A percentile compares a stretch with the other conserved stretches of the same genome.
Conservation (phyloP, 2,797 vertebrate species). For the Myripristis jacobus region DNA sequence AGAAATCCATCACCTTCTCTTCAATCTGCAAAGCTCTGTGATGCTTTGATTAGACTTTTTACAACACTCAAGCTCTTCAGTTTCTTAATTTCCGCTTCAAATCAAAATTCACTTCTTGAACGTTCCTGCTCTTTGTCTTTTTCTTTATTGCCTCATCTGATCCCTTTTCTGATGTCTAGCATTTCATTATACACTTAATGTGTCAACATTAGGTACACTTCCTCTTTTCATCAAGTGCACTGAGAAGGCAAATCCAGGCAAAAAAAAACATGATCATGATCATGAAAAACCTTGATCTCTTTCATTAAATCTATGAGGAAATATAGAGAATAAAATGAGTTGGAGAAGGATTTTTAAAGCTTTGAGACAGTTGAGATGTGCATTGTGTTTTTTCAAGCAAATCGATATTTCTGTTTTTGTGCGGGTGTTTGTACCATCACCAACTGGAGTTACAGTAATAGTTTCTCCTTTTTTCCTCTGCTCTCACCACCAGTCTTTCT, state of each 20-base stretch:
- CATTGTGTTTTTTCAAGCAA: constrained; percentile 10
- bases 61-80: neutral
- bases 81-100: neutral
- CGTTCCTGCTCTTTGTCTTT: neutral
- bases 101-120: neutral
- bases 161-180: neutral
- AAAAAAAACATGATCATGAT: too few relatives aligned
- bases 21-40: constrained; percentile 18
- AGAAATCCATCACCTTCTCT: constrained; percentile 3
- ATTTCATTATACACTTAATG: too few relatives aligned
- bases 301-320: too few relatives aligned
- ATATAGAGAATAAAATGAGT: too few relatives aligned
- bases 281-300: too few relatives aligned
- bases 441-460: constrained; percentile 45
- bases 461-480: constrained; percentile 46
- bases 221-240: too few relatives aligned
- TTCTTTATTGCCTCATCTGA: neutral
- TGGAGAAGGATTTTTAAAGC: too few relatives aligned
- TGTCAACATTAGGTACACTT: too few relatives aligned
- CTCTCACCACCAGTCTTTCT: constrained; percentile 27
- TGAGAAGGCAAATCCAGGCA: too few relatives aligned
- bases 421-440: constrained; percentile 15
- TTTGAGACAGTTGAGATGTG: too few relatives aligned
- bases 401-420: constrained; percentile 53
- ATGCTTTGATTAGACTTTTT: neutral